phyloP scores from a whole-genome alignment of 2,113 vertebrate genomes.

The Pagrus major region DNA sequence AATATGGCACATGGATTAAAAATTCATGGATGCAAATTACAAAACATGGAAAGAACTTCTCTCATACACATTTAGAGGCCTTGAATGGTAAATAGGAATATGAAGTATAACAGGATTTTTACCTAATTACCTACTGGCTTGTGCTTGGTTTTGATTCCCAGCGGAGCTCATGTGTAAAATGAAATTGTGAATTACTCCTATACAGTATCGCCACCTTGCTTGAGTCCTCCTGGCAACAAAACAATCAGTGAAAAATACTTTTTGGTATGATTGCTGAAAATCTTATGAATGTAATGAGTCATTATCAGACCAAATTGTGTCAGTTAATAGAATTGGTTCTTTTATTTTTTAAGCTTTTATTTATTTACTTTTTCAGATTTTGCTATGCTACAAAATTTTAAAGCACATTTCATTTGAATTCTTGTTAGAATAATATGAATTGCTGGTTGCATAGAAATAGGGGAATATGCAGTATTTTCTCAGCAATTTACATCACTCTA shows the following conservation, averaged over 20 bases:
- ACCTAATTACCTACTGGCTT: neutral
- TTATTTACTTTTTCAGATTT: too few relatives aligned
- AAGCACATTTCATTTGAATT: neutral
- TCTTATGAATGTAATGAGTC: too few relatives aligned
- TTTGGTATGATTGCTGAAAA: too few relatives aligned
- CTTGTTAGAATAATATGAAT: neutral
- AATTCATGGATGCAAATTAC: slow-evolving; percentile 19
- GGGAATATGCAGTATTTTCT: neutral
- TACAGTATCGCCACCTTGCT: neutral
- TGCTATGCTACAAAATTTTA: neutral
- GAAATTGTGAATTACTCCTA: slow-evolving; percentile 1
- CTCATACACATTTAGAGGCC: neutral
- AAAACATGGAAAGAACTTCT: slow-evolving; percentile 1
- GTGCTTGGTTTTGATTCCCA: neutral
- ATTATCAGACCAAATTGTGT: too few relatives aligned
- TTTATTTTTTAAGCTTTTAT: too few relatives aligned
- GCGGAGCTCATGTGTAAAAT: slow-evolving; percentile 33
- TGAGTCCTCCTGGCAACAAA: neutral
- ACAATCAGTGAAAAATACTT: neutral
- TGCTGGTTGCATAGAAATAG: neutral
- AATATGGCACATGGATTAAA: slow-evolving; percentile 17
- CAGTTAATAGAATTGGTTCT: too few relatives aligned
- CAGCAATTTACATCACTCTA: neutral
- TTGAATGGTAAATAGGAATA: neutral
- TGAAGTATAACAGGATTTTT: neutral